Percentiles rank a stretch among this genome's conserved stretches.
Conservation (phyloP, 2,888 invertebrate species). For the Clunio marinus region DNA sequence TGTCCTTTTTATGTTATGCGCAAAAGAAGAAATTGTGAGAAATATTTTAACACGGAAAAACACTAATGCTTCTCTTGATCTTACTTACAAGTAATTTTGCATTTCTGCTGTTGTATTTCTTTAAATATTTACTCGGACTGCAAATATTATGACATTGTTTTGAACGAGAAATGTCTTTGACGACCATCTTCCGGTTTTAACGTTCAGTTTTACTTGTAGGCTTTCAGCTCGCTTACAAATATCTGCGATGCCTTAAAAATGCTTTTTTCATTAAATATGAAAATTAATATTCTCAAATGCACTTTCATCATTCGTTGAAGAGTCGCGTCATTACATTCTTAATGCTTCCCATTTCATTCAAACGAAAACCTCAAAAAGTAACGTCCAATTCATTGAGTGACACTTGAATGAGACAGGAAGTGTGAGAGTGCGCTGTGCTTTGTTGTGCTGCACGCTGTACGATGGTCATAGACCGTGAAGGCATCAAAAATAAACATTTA, state of each 20-base stretch:
- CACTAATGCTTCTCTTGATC: too few species aligned
- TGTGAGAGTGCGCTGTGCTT: background rate
- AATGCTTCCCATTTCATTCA: background rate
- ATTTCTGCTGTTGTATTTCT: too few species aligned
- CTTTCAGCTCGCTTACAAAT: background rate
- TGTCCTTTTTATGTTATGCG: too few species aligned
- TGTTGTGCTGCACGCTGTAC: background rate
- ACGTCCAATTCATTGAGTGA: background rate
- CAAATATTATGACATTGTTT: background rate
- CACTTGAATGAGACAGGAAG: conserved; percentile 23
- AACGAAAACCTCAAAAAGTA: conserved; percentile 34
- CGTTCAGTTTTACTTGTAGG: conserved; percentile 3
- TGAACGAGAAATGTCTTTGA: background rate
- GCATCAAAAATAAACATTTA: background rate
- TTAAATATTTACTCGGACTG: background rate
- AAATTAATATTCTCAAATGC: conserved; percentile 25
- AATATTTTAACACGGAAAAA: conserved; percentile 6
- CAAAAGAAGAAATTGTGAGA: too few species aligned
- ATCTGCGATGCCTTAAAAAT: conserved; percentile 19
- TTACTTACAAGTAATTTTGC: too few species aligned
- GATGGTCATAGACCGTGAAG: conserved; percentile 20
- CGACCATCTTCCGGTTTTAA: conserved; percentile 5
- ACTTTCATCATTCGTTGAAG: background rate
- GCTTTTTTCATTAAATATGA: background rate
- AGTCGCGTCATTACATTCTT: background rate